phyloP scores from a whole-genome alignment of 2,888 invertebrate genomes.

The Calameuta idolon region DNA sequence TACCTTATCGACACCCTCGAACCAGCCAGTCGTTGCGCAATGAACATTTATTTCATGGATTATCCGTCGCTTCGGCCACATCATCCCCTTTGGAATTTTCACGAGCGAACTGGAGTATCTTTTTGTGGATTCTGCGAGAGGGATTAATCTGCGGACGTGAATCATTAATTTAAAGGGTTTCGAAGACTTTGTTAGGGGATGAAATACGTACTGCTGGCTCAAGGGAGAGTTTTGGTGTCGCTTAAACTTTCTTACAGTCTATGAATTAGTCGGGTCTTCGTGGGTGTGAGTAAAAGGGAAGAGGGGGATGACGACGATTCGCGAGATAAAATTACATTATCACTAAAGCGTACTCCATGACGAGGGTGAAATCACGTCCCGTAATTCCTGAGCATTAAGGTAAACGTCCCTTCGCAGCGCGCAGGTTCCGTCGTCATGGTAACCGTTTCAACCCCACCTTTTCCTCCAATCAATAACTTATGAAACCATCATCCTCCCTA shows the following conservation, averaged over 20 bases:
- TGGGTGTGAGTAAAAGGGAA: slow-evolving; percentile 10
- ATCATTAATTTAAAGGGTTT: background rate
- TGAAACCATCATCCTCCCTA: slow-evolving; percentile 50
- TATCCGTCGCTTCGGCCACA: background rate
- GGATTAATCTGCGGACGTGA: background rate
- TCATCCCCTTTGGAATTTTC: background rate
- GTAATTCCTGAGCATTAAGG: slow-evolving; percentile 66
- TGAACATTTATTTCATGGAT: background rate
- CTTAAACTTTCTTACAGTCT: background rate
- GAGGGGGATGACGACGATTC: slow-evolving; percentile 16
- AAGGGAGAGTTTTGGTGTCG: background rate
- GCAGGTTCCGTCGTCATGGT: slow-evolving; percentile 59
- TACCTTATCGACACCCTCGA: background rate
- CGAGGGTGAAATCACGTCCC: slow-evolving; percentile 61
- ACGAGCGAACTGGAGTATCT: background rate
- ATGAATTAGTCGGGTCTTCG: background rate
- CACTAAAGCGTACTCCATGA: slow-evolving; percentile 59
- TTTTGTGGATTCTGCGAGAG: background rate
- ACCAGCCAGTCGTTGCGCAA: background rate
- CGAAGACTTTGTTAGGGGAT: background rate
- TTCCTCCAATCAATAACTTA: slow-evolving; percentile 65
- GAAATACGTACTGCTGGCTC: background rate
- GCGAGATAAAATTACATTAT: slow-evolving; percentile 64
- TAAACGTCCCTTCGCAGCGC: slow-evolving; percentile 61
- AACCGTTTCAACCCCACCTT: slow-evolving; percentile 43